Evolutionary conservation across 2,888 invertebrate genomes (phyloP).

Genomic region (Polymixis lichenea): DNA sequence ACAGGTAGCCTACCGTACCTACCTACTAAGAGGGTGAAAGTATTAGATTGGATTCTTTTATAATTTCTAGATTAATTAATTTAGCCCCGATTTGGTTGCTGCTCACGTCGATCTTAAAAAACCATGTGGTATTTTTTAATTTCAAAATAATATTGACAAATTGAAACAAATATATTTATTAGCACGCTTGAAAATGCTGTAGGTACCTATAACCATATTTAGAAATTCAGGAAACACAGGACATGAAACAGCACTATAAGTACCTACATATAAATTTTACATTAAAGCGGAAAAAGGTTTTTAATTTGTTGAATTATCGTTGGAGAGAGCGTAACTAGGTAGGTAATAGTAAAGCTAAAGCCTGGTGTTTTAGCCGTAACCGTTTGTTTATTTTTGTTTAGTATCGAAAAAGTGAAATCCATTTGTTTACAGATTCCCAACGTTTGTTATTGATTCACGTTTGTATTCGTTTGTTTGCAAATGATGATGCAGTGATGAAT

Average conservation of each 20-base stretch:
- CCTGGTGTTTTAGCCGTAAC: conserved; percentile 12
- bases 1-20: not conserved
- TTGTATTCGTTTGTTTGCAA: conserved; percentile 55
- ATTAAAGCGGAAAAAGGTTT: not conserved
- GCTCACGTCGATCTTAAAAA: conserved; percentile 3
- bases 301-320: not conserved
- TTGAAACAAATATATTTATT: not conserved
- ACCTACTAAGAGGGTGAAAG: conserved; percentile 14
- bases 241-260: not conserved
- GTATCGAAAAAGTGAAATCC: conserved; percentile 66
- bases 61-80: not conserved
- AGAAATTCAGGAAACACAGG: not conserved
- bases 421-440: conserved; percentile 56
- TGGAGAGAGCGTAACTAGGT: conserved; percentile 18
- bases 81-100: not conserved
- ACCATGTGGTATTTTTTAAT: not conserved
- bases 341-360: conserved; percentile 6
- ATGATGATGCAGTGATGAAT: conserved; percentile 38
- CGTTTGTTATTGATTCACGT: conserved; percentile 39
- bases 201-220: not conserved
- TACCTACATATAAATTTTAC: not conserved
- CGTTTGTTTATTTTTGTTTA: conserved; percentile 43
- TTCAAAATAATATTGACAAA: not conserved
- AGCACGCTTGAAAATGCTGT: not conserved
- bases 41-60: conserved; percentile 3